A percentile compares a stretch with the other conserved stretches of the same genome.
Evolutionary conservation across 2,888 invertebrate genomes (phyloP).

Genomic region (Psococerastis gibbosa): DNA sequence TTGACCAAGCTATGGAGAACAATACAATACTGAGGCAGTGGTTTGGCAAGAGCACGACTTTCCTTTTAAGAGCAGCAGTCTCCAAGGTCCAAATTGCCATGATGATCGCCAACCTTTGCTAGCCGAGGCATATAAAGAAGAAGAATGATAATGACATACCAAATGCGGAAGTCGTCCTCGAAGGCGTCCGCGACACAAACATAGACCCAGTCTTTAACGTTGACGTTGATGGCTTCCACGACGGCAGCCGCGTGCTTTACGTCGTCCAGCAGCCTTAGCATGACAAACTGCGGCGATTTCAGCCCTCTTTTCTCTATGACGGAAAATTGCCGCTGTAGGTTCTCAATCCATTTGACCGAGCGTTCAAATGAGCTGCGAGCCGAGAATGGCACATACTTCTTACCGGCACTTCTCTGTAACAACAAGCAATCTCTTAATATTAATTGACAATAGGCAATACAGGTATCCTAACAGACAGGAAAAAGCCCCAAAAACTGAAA

Average conservation of each 20-base stretch:
- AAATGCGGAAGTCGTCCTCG: slow-evolving; percentile 14
- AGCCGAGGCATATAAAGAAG: no score
- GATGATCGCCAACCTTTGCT: no score
- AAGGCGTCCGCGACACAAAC: slow-evolving; percentile 45
- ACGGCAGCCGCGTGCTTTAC: slow-evolving; percentile 39
- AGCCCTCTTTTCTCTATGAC: slow-evolving; percentile 24
- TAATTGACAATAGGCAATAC: no score
- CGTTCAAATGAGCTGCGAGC: slow-evolving; percentile 22
- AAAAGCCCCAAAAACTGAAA: no score
- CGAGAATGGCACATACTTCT: slow-evolving; percentile 22
- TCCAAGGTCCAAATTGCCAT: no score
- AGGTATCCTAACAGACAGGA: no score
- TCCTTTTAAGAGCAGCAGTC: no score
- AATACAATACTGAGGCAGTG: no score
- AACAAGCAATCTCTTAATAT: no score
- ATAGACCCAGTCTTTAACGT: slow-evolving; percentile 55
- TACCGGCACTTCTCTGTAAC: slow-evolving; percentile 28
- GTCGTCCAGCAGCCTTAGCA: slow-evolving; percentile 38
- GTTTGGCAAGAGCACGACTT: no score
- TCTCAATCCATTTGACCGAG: slow-evolving; percentile 32
- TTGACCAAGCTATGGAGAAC: not conserved
- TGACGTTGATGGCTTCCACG: slow-evolving; percentile 46
- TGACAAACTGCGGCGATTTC: slow-evolving; percentile 29
- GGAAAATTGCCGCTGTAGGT: slow-evolving; percentile 26
- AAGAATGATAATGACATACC: no score